Conservation (phyloP, 2,888 invertebrate genomes). For the Trachelus tabidus region DNA sequence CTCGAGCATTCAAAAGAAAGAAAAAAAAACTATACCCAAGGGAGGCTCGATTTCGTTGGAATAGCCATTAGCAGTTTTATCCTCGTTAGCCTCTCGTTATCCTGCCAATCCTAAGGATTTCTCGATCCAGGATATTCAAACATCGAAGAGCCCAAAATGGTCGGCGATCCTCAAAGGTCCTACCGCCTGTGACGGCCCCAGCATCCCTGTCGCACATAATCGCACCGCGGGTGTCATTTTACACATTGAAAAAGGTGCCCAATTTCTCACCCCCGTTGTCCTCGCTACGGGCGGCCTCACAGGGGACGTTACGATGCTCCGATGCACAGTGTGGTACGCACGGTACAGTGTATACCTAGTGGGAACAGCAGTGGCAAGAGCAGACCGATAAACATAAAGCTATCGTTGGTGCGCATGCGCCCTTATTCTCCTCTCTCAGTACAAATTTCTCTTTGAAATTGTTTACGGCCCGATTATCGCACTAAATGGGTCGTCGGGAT, state of each 20-base stretch:
- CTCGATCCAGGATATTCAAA: too few relatives aligned
- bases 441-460: conserved; percentile 37
- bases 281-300: conserved; percentile 53
- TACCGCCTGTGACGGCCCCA: conserved; percentile 7
- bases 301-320: not conserved
- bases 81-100: too few relatives aligned
- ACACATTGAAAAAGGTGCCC: conserved; percentile 56
- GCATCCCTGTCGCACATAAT: conserved; percentile 35
- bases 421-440: conserved; percentile 34
- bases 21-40: too few relatives aligned
- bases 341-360: too few relatives aligned
- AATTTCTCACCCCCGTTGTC: conserved; percentile 62
- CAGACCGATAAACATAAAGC: too few relatives aligned
- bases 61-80: too few relatives aligned
- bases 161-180: conserved; percentile 20
- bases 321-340: too few relatives aligned
- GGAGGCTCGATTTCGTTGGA: too few relatives aligned
- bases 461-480: conserved; percentile 59
- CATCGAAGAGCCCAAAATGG: not conserved
- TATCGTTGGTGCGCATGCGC: not conserved
- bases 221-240: conserved; percentile 49
- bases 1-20: too few relatives aligned
- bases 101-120: too few relatives aligned
- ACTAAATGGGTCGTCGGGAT: conserved; percentile 56
- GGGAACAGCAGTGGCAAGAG: too few relatives aligned